Conservation (phyloP, 2,888 invertebrate genomes). For the Chelonus formosanus region DNA sequence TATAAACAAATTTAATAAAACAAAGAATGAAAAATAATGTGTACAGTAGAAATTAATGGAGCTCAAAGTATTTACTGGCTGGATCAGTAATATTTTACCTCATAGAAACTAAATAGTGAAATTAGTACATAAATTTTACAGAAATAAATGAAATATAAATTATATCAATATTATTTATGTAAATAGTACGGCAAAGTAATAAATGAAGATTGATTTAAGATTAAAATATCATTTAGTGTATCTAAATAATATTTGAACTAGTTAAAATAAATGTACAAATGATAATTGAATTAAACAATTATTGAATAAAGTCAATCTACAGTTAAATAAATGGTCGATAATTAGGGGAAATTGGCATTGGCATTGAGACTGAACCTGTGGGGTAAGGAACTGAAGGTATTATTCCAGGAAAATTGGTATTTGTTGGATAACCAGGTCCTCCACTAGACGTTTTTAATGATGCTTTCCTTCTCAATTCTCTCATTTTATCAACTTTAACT, state of each 20-base stretch:
- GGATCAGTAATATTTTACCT: background rate
- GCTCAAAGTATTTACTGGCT: background rate
- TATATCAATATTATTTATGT: background rate
- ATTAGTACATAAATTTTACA: background rate
- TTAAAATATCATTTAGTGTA: background rate
- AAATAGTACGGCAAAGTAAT: background rate
- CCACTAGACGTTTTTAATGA: conserved; percentile 49
- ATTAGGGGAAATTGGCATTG: conserved; percentile 70
- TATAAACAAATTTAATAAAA: background rate
- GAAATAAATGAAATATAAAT: too few species aligned
- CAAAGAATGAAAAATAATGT: background rate
- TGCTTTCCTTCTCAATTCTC: conserved; percentile 72
- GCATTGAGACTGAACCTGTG: conserved; percentile 78
- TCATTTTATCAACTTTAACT: conserved; percentile 94
- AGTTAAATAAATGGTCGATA: conserved; percentile 44
- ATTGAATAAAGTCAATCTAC: too few species aligned
- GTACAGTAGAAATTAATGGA: background rate
- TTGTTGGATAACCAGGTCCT: conserved; percentile 53
- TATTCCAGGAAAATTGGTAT: conserved; percentile 66
- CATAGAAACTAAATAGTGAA: background rate
- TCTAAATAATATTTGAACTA: background rate
- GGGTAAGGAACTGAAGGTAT: conserved; percentile 72
- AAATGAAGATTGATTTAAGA: background rate
- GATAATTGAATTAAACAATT: too few species aligned
- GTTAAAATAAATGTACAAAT: background rate